Evolutionary conservation across 2,113 vertebrate genomes (phyloP).

Genomic region (Pluvianellus socialis): DNA sequence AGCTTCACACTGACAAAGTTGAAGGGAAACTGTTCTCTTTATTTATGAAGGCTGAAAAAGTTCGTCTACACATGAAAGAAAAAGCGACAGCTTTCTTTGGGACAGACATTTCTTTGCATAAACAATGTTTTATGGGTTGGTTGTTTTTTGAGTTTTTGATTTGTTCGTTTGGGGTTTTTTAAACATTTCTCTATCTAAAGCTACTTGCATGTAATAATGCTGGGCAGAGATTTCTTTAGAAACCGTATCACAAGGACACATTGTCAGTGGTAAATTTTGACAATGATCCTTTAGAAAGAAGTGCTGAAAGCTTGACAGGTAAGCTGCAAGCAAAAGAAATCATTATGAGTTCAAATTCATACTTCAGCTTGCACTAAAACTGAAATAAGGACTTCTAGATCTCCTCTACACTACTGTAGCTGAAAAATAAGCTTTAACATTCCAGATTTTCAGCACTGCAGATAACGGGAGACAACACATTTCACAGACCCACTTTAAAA

Average conservation of each 20-base stretch:
- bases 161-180: too few species aligned
- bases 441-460: not conserved
- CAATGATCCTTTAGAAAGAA: not conserved
- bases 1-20: not conserved
- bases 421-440: not conserved
- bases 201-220: not conserved
- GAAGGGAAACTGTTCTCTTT: not conserved
- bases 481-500: not conserved
- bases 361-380: not conserved
- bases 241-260: not conserved
- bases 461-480: not conserved
- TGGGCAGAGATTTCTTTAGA: not conserved
- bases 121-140: not conserved
- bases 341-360: not conserved
- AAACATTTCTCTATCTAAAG: not conserved
- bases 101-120: not conserved
- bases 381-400: not conserved
- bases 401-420: not conserved
- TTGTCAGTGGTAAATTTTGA: not conserved
- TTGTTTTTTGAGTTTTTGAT: too few species aligned
- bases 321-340: not conserved
- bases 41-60: not conserved
- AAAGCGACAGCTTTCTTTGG: not conserved
- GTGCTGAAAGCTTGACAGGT: not conserved
- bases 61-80: not conserved